Evolutionary conservation across 2,113 vertebrate species (phyloP), one percentile per base, ranked within the genome.

Genomic region (Lonchura striata): DNA sequence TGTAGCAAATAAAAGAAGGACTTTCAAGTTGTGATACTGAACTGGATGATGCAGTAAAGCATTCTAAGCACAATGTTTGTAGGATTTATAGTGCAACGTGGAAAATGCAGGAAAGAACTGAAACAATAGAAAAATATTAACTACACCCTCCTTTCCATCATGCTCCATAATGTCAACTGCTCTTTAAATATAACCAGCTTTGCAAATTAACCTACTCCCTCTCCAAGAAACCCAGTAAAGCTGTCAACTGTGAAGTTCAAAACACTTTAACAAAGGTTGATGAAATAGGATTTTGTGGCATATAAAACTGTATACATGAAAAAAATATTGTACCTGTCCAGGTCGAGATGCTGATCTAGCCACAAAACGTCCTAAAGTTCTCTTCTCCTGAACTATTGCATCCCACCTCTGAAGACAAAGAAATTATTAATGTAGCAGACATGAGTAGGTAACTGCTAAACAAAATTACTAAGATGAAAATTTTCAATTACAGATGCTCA

Each of bases 371-470:
- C 95, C 2, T 25, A 99, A 68, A 37, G 77, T 11, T 4, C 88
- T 82, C 90, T 88, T 99, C 95, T 99, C 98, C 82, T 98, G 98
- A 25, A 92, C 97, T 93, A 99, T 80, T 8, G 95, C 98, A 28
- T 95, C 90, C 42, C 95, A 98, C 57, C 98, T 98, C 99, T 99
- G 69, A 80, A 92, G 94, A 76, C 88, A 90, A 82, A 89, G 42
- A 85, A 82, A 92, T 54, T 39, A 95, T 94, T 65, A 92, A 94
- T 76, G 82, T 27, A 95, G 65, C 56, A 92, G 46, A 87, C 89
- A 75, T 56, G 54, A 97, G 49, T 14, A 90, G 39, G 68, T 54
- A 91, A 84, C 37, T 57, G 23, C 90, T 75, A 97, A 97, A 95
- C 59, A 96, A 93, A 91, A 85, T 33, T 5, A 91, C 69, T 77